Evolutionary conservation across 2,797 vertebrate genomes (phyloP), one percentile per base, ranked within the genome.

Genomic region (Scolopax bukidnonensis): DNA sequence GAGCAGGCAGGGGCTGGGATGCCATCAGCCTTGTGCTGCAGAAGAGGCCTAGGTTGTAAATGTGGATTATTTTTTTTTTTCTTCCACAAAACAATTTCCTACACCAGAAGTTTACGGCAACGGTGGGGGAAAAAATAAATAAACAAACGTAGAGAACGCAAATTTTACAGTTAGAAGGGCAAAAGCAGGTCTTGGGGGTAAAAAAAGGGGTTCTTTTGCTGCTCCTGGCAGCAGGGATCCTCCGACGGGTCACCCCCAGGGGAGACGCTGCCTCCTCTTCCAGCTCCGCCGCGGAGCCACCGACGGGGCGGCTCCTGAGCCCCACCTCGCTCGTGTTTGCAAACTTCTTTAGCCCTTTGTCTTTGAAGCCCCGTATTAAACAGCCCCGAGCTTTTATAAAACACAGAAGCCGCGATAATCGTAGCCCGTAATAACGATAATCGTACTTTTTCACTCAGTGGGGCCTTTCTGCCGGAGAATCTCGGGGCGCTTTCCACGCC

Each of bases 311-410:
- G 40, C 76, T 38, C 10, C 84, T 13, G 59, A 84, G 75, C 88
- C 69, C 80, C 19, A 30, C 90, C 94, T 77, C 86, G 1, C 0
- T 3, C 4, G 0, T 92, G 93, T 94, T 95, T 95, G 95, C 96
- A 96, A 96, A 96, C 93, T 93, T 89, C 82, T 11, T 2, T 0
- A 7, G 68, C 75, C 81, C 87, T 95, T 94, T 95, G 89, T 89
- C 91, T 95, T 68, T 47, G 85, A 91, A 96, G 88, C 95, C 48
- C 90, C 36, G 0, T 1, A 19, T 57, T 83, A 91, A 96, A 84
- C 0, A 40, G 75, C 11, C 2, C 48, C 1, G 56, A 16, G 93
- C 93, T 90, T 83, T 83, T 50, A 19, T 71, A 63, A 94, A 87
- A 92, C 67, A 77, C 24, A 12, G 64, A 91, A 90, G 74, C 95